phyloP scores from a whole-genome alignment of 2,888 invertebrate species.

The Thalpophila matura region DNA sequence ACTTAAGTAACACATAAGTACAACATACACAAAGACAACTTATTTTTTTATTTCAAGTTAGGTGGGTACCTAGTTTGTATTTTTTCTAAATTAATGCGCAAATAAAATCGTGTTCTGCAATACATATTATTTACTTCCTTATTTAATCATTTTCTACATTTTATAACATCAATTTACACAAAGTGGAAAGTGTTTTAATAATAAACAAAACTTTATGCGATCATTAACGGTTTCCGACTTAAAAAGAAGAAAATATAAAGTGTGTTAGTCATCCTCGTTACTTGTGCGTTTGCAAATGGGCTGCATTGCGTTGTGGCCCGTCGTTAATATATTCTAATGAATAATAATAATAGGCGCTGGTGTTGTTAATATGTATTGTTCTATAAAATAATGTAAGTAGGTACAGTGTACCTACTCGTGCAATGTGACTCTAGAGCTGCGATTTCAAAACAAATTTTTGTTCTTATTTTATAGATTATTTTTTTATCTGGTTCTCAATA shows the following conservation, averaged over 20 bases:
- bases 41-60: no score
- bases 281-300: constrained; percentile 2
- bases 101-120: no score
- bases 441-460: background rate
- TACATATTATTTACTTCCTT: no score
- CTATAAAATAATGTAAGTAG: constrained; percentile 2
- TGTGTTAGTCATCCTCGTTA: background rate
- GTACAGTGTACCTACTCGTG: background rate
- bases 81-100: no score
- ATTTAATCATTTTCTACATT: background rate
- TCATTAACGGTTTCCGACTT: constrained; percentile 22
- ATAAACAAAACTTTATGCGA: constrained; percentile 1
- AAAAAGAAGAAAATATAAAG: constrained; percentile 1
- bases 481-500: background rate
- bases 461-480: background rate
- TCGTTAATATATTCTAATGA: constrained; percentile 28
- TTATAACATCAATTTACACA: background rate
- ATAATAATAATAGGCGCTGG: background rate
- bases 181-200: background rate
- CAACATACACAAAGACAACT: no score
- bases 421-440: background rate
- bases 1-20: no score
- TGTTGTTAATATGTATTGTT: constrained; percentile 26
- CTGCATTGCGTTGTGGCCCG: constrained; percentile 18
- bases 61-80: no score